A percentile compares a stretch with the other conserved stretches of the same genome.
These are phyloP conservation scores for Drosophila subobscura DNA, from an alignment of 1,140 invertebrate species.

Conservation along the genomic window DNA sequence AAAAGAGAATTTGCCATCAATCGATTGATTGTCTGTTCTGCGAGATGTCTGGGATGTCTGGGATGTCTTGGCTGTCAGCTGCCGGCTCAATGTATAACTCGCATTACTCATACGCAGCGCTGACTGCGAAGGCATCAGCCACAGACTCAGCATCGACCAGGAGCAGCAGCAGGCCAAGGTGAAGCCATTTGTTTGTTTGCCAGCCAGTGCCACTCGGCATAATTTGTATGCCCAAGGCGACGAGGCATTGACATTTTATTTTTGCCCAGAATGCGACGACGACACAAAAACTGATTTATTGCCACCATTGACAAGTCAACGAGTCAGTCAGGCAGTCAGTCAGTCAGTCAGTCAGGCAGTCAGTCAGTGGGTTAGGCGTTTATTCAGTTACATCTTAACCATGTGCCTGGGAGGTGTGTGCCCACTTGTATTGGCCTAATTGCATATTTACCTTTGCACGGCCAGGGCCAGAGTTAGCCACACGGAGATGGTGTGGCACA, in stretches of 20 bases:
- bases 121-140: constrained; percentile 1
- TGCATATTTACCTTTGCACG: constrained; percentile 87
- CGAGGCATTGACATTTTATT: constrained; percentile 58
- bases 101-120: constrained; percentile 56
- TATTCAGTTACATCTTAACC: constrained; percentile 18
- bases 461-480: constrained; percentile 95
- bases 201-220: no score
- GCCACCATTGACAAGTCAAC: constrained; percentile 68
- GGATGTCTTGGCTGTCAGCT: not conserved
- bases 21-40: constrained; percentile 27
- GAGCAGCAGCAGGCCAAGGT: constrained; percentile 5
- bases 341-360: constrained; percentile 6
- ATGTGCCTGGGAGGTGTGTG: not conserved
- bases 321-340: constrained; percentile 27
- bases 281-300: constrained; percentile 66
- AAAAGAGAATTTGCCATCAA: not conserved
- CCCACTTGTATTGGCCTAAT: constrained; percentile 44
- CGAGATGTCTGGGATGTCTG: no score
- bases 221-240: constrained; percentile 38
- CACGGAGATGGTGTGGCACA: constrained; percentile 96
- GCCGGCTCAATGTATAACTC: constrained; percentile 14
- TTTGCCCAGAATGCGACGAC: constrained; percentile 26
- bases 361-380: constrained; percentile 4
- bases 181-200: constrained; percentile 16
- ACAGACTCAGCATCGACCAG: no score